Base-by-base conservation (phyloP, 2,113 vertebrate species). In the Pseudolaguvia tuberculata region DNA sequence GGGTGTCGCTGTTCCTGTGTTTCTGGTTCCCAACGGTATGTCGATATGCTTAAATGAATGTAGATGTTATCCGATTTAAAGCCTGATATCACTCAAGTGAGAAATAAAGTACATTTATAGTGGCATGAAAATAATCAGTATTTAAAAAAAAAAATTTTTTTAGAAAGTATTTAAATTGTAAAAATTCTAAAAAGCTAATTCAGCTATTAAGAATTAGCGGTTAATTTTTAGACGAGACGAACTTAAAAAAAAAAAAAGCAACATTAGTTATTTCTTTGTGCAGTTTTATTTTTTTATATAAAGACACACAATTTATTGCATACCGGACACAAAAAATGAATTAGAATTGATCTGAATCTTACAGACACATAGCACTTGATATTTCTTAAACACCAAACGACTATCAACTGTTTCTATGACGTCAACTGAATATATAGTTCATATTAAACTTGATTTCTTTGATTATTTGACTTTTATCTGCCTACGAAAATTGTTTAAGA, bases 1-100 rank as follows among this genome's bases (percentile, higher is more conserved):
- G 77, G 83, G 72, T 87, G 89, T 51, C 89, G 55, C 83, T 87
- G 82, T 87, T 85, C 73, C 29, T 53, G 50, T 42, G 14, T 65
- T 50, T 42, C 5, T 12, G 45, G 18, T 9, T 5, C 23, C 6
- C 59, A 15, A 42, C 9, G 63, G 50, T 9, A 50, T 29, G 18
- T 62, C 35, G 2, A 13, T 23, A 23, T 15, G 45, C 45, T 20
- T 50, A 27, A 9, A 50, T 15, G 23, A 1, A 29, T 50, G 35
- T 21, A 42, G 35, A 56, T 21, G 23, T 42, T 23, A 42, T 23
- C 23, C 12, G 21, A 15, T 25, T 42, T 15, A 70, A 48, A 47
- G 21, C 14, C 6, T 25, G 62, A 5, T 66, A 48, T 18, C 3
- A 48, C 21, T 23, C 15, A 66, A 12, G 27, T 48, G 21, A 18